These are phyloP conservation scores for Papilio aristodemus DNA, from an alignment of 1,140 invertebrate species.

Conservation along the genomic window DNA sequence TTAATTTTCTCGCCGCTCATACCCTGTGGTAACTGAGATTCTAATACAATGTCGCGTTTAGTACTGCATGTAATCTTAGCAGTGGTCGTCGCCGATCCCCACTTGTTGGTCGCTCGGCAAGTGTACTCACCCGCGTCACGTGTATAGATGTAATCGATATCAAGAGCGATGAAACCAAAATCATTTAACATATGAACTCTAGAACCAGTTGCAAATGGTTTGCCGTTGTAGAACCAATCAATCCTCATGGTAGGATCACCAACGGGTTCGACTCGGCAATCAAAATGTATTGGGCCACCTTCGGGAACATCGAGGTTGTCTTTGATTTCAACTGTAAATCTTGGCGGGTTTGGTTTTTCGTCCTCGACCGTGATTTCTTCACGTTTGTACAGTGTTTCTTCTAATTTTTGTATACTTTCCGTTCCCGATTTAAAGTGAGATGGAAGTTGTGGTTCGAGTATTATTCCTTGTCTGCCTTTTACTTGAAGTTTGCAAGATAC, in stretches of 20 bases:
- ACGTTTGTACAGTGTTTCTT: constrained; percentile 92
- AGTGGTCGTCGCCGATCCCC: constrained; percentile 91
- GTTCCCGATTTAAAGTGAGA: constrained; percentile 92
- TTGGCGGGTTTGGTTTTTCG: constrained; percentile 91
- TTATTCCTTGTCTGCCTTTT: constrained; percentile 91
- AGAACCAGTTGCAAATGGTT: constrained; percentile 92
- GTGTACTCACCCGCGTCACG: constrained; percentile 93
- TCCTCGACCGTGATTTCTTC: constrained; percentile 91
- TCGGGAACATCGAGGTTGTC: constrained; percentile 91
- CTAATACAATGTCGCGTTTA: constrained; percentile 93
- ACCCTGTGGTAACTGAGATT: constrained; percentile 94
- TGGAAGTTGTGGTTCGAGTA: constrained; percentile 94
- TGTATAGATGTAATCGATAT: constrained; percentile 93
- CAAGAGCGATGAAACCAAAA: constrained; percentile 96
- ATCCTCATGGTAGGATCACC: constrained; percentile 93
- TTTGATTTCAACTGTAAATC: constrained; percentile 91
- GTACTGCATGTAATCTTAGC: constrained; percentile 91
- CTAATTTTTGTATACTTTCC: constrained; percentile 93
- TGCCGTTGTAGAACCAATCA: constrained; percentile 96
- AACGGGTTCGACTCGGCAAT: constrained; percentile 93
- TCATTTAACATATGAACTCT: constrained; percentile 95
- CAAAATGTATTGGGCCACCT: constrained; percentile 93
- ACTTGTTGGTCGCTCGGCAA: constrained; percentile 93
- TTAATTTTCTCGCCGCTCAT: constrained; percentile 96
- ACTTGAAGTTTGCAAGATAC: constrained; percentile 93